Evolutionary conservation across 2,888 invertebrate genomes (phyloP), one percentile per base, ranked within the genome.

Genomic region (Monochamus alternatus): DNA sequence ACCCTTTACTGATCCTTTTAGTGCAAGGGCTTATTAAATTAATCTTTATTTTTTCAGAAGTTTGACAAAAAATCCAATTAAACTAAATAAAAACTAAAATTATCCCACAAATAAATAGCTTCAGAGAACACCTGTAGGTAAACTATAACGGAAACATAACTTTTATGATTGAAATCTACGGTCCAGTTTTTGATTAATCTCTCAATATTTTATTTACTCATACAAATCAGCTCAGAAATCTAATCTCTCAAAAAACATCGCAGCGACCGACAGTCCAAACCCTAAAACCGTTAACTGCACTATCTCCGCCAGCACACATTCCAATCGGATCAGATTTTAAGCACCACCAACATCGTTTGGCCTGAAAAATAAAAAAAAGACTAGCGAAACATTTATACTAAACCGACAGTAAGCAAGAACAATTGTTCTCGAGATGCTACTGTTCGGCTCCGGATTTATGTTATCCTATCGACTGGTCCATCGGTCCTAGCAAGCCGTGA

Each of bases 351-450:
- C 75, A 72, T 71, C 75, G 76, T 74, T 59, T 63, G 73, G 59
- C 69, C 22, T 75, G 58, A 71, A 70, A 76, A 64, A 72, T 64
- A 76, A 81, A 84, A 82, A 38, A 86, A 85, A 81, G 81, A 83
- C 82, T 80, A 81, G 82, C 81, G 84, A 84, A 86, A 86, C 86
- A 86, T 86, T 86, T 86, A 85, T 86, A 87, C 86, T 84, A 87
- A 87, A 87, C 86, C 86, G 87, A 87, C 87, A 86, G 86, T 86
- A 88, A 87, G 86, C 87, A 87, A 87, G 87, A 87, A 88, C 88
- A 88, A 88, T 88, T 88, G 88, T 88, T 88, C 87, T 87, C 86
- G 83, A 82, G 88, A 87, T 87, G 88, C 88, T 88, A 88, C 88
- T 86, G 88, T 88, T 88, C 87, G 84, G 83, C 82, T 81, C 84